phyloP scores from a whole-genome alignment of 2,797 vertebrate genomes.

The Acanthurus tractus region DNA sequence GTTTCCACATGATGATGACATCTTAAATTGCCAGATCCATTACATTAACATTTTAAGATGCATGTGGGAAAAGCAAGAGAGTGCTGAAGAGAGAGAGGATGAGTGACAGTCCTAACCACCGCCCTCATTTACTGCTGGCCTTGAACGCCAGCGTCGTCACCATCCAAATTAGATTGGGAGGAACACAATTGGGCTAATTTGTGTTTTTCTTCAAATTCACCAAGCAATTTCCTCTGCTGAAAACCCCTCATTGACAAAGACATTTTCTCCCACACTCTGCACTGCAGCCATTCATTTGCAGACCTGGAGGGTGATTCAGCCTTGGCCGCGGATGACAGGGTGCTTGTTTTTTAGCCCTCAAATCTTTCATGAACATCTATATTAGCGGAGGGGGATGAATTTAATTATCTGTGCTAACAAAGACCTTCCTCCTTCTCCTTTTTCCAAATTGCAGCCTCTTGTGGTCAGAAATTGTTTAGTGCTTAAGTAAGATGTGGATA shows the following conservation, averaged over 20 bases:
- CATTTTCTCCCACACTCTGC: slow-evolving; percentile 58
- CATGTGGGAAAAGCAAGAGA: slow-evolving; percentile 13
- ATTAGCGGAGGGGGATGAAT: slow-evolving; percentile 56
- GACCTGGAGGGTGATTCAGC: slow-evolving; percentile 40
- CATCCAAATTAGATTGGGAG: slow-evolving; percentile 72
- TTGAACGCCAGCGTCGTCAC: slow-evolving; percentile 40
- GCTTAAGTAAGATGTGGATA: slow-evolving; percentile 35
- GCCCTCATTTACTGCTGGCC: slow-evolving; percentile 59
- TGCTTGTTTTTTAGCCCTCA: slow-evolving; percentile 56
- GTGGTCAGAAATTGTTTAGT: slow-evolving; percentile 42
- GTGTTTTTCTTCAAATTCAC: slow-evolving; percentile 79
- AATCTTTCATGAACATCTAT: slow-evolving; percentile 63
- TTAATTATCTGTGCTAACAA: slow-evolving; percentile 66
- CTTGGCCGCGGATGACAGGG: slow-evolving; percentile 29
- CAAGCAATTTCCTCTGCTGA: slow-evolving; percentile 71
- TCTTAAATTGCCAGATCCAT: slow-evolving; percentile 50
- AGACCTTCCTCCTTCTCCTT: slow-evolving; percentile 30
- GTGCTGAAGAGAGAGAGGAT: neutral
- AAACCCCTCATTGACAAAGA: slow-evolving; percentile 68
- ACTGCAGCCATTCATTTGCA: slow-evolving; percentile 48
- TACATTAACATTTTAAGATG: slow-evolving; percentile 46
- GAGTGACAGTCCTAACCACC: slow-evolving; percentile 49
- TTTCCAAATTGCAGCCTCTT: slow-evolving; percentile 37
- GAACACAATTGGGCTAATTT: slow-evolving; percentile 75
- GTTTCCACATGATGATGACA: slow-evolving; percentile 39